Evolutionary conservation across 2,888 invertebrate genomes (phyloP).

Genomic region (Xylocampa areola): DNA sequence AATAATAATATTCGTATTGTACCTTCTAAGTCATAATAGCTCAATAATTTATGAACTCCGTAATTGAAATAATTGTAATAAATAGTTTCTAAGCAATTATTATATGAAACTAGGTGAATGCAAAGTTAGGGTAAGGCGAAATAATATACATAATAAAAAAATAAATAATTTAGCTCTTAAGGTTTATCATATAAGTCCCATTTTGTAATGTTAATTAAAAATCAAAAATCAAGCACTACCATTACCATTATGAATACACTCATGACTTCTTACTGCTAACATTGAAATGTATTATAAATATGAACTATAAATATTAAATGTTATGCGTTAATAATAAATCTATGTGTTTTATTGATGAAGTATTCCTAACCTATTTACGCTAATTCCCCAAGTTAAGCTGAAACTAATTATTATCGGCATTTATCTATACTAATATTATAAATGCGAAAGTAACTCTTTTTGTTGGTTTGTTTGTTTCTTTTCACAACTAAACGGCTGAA

Average conservation of each 20-base stretch:
- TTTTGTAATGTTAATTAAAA: conserved; percentile 88
- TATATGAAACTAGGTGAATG: conserved; percentile 68
- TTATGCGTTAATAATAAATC: conserved; percentile 92
- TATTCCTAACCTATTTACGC: neutral
- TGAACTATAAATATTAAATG: conserved; percentile 91
- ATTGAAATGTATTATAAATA: conserved; percentile 90
- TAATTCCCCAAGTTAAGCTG: neutral
- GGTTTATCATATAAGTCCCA: conserved; percentile 79
- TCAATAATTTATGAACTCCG: conserved; percentile 83
- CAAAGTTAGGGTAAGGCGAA: conserved; percentile 66
- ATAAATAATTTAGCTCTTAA: conserved; percentile 72
- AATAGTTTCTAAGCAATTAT: conserved; percentile 77
- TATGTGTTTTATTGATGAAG: conserved; percentile 72
- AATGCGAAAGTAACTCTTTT: no score
- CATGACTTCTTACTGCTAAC: conserved; percentile 89
- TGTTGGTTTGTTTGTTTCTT: no score
- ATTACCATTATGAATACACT: conserved; percentile 88
- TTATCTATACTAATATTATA: no score
- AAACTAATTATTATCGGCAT: no score
- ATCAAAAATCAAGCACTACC: conserved; percentile 86
- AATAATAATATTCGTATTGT: conserved; percentile 65
- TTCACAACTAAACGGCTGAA: no score
- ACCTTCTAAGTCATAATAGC: conserved; percentile 80
- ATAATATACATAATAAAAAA: conserved; percentile 75
- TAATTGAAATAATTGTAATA: conserved; percentile 75